phyloP scores from a whole-genome alignment of 2,113 vertebrate species.

The Boulengeromyrus knoepffleri region DNA sequence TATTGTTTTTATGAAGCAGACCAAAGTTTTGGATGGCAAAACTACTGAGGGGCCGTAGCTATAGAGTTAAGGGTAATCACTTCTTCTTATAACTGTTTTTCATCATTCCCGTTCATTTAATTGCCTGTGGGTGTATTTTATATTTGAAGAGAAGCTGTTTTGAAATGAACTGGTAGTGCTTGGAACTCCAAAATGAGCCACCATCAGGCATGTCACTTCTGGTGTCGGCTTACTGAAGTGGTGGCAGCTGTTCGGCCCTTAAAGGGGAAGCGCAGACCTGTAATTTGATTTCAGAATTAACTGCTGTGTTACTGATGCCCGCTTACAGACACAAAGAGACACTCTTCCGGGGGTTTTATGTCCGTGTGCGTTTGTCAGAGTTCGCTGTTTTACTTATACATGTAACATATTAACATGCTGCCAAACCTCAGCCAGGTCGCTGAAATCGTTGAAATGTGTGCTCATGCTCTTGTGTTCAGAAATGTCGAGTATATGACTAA shows the following conservation, averaged over 20 bases:
- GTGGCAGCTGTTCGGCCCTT: conserved; percentile 29
- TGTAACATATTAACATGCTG: neutral
- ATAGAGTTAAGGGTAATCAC: neutral
- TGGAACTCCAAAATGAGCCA: neutral
- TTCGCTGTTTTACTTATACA: neutral
- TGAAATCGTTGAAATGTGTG: neutral
- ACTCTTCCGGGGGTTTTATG: neutral
- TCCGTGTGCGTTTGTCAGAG: neutral
- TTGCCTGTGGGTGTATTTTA: neutral
- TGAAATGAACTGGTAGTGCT: neutral
- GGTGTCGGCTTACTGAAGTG: conserved; percentile 32
- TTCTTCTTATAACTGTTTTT: neutral
- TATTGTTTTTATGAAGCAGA: neutral
- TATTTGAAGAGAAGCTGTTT: neutral
- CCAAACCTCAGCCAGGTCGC: neutral
- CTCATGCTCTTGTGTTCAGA: neutral
- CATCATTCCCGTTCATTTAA: neutral
- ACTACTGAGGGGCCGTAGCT: neutral
- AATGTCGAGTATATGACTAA: neutral
- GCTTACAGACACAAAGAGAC: neutral
- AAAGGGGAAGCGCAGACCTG: conserved; percentile 29
- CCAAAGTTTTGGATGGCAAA: neutral
- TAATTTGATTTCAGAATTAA: conserved; percentile 3
- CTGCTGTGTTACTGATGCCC: neutral
- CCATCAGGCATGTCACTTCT: neutral